phyloP scores from a whole-genome alignment of 2,797 vertebrate genomes.

The Loriculus beryllinus region DNA sequence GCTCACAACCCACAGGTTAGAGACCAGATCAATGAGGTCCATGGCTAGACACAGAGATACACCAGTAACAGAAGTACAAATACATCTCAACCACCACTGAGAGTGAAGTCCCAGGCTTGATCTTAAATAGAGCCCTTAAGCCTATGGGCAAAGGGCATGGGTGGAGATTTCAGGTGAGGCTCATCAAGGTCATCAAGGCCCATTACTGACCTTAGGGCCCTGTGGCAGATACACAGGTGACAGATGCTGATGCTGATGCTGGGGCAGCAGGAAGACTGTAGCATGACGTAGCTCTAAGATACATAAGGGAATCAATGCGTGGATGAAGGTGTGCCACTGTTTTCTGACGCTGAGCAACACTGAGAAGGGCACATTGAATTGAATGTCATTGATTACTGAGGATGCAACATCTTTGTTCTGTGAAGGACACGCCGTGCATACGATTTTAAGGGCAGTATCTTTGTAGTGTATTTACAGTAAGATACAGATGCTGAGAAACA shows the following conservation, averaged over 20 bases:
- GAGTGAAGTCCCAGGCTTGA: rapidly evolving
- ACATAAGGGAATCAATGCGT: neutral
- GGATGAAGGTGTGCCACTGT: neutral
- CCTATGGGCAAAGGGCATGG: rapidly evolving
- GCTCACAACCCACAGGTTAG: rapidly evolving
- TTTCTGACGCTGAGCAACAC: neutral
- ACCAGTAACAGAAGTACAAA: rapidly evolving
- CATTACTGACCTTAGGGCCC: neutral
- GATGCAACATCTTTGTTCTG: neutral
- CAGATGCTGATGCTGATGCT: neutral
- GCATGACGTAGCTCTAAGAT: neutral
- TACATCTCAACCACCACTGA: rapidly evolving
- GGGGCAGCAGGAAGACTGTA: neutral
- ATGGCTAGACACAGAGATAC: rapidly evolving
- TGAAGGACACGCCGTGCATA: neutral
- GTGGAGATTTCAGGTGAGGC: neutral
- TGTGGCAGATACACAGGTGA: neutral
- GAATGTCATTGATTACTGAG: neutral
- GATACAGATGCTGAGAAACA: neutral
- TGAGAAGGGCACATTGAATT: neutral
- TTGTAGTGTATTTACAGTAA: neutral
- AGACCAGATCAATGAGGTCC: neutral
- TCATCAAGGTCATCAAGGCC: neutral
- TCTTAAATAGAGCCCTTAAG: neutral
- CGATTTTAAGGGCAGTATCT: neutral